Base-by-base conservation (phyloP, 2,888 invertebrate genomes). In the Cosmia trapezina region DNA sequence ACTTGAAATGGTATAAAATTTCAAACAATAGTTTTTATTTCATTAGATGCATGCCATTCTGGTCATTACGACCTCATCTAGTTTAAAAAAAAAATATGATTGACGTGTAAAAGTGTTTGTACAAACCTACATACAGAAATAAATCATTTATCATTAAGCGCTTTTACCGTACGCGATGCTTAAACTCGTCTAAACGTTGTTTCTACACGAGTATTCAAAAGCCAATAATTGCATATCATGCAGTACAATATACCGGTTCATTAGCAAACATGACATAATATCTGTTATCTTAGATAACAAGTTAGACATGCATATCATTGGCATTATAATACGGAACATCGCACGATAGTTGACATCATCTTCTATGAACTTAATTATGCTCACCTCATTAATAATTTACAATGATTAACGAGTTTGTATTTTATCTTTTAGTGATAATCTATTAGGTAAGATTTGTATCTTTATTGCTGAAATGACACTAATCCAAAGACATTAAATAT, bases 261-360 rank as follows among this genome's bases (percentile, higher is more conserved):
- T 70, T 71, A 73, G 56, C 14, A 53, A 73, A 77, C 22, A 73
- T 75, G 63, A 72, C 56, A 74, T 78, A 83, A 81, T 14, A 51
- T 22, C 12, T 73, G 63, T 60, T 77, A 72, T 65, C 65, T 68
- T 3, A 53, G 19, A 37, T 72, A 74, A 71, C 63, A 61, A 19
- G 22, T 54, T n/a, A 5, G 60, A 56, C 41, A 70, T 71, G 41
- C 63, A 59, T 43, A 14, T 59, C 19, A 47, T 57, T 12, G 33
- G 12, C 49, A 64, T 80, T 74, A 28, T 59, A 57, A 76, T 72
- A 33, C 59, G 76, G 54, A 72, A 73, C 33, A 60, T n/a, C 11
- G 57, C 14, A 51, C 56, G 17, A 68, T 4, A 41, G 7, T 45
- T 73, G 53, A 49, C 41, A 64, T 60, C 61, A 56, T 67, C n/a